A percentile compares a stretch with the other conserved stretches of the same genome.
Evolutionary conservation across 2,113 vertebrate species (phyloP).

Genomic region (Lamprologus lemairii): DNA sequence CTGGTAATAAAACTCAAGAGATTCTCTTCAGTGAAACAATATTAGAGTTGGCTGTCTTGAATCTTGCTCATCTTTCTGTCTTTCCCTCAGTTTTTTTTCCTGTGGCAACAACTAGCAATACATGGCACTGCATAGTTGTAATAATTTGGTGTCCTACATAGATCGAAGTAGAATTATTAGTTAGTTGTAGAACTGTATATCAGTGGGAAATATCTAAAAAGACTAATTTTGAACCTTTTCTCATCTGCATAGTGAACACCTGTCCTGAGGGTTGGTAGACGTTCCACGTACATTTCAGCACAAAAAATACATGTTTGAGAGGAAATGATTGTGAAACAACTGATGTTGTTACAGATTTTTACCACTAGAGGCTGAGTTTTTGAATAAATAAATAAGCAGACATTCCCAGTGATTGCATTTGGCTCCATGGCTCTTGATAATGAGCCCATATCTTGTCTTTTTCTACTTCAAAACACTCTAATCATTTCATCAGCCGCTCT

Average conservation of each 20-base stretch:
- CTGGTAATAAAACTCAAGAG: slow-evolving; percentile 49
- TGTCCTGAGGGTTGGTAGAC: not conserved
- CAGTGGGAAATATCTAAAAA: slow-evolving; percentile 31
- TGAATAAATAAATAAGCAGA: slow-evolving; percentile 37
- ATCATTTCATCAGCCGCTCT: slow-evolving; percentile 65
- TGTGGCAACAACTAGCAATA: not conserved
- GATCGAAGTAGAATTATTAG: not conserved
- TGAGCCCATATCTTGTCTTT: not conserved
- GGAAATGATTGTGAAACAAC: not conserved
- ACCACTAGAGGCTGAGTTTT: not conserved
- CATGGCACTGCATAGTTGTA: not conserved
- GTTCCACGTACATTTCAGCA: not conserved
- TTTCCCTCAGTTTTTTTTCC: not conserved
- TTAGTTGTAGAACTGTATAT: not conserved
- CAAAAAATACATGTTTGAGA: not conserved
- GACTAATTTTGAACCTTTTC: slow-evolving; percentile 7
- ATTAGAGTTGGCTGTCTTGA: slow-evolving; percentile 6
- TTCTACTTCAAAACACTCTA: slow-evolving; percentile 23
- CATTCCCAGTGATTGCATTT: not conserved
- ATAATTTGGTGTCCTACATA: not conserved
- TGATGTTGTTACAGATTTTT: not conserved
- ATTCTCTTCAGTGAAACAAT: slow-evolving; percentile 9
- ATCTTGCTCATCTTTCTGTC: not conserved
- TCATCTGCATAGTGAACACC: slow-evolving; percentile 13
- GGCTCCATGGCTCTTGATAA: slow-evolving; percentile 15